Base-by-base conservation (phyloP, 2,113 vertebrate species). In the Ceyx cyanopectus region DNA sequence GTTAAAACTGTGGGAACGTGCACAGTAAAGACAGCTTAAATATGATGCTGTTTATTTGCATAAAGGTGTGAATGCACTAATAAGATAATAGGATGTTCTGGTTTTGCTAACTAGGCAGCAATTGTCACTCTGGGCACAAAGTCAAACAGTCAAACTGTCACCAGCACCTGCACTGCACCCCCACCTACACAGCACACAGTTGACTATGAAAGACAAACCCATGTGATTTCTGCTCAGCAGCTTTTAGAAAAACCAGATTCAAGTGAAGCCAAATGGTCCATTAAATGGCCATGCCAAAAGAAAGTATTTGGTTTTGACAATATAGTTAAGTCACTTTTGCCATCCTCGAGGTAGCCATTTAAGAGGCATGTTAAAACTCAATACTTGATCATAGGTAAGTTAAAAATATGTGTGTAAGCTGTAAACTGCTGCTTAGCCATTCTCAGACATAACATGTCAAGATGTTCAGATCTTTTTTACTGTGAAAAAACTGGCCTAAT, bases 101-200 rank as follows among this genome's bases (percentile, higher is more conserved):
- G 63, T 92, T 74, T 48, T 92, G 81, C 75, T 65, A 81, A 45
- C 5, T 51, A 96, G 91, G 80, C 89, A 92, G 89, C 66, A 85
- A 83, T 96, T 96, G 73, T 86, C 83, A 87, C 53, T 21, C 58
- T 50, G 69, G 85, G 90, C 91, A 95, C 62, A 20, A 75, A 88
- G 68, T 94, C 88, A 94, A 96, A 74, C 83, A 96, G 90, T 54
- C 93, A 88, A 95, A 92, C 50, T 91, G 89, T 58, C 92, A 97
- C 91, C 91, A 96, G 75, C 94, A 97, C 95, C 97, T 97, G 94
- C 92, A 95, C 50, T 9, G 2, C 93, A 72, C 14, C 18, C 91
- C 81, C 95, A 97, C 73, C 86, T 84, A 93, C 93, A 89, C 54
- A 89, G 79, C 91, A 96, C 96, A 74, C 66, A 95, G 69, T 2